A percentile compares a stretch with the other conserved stretches of the same genome.
These are phyloP conservation scores for Drosophila hamatofila DNA, from an alignment of 2,888 invertebrate species.

Conservation along the genomic window DNA sequence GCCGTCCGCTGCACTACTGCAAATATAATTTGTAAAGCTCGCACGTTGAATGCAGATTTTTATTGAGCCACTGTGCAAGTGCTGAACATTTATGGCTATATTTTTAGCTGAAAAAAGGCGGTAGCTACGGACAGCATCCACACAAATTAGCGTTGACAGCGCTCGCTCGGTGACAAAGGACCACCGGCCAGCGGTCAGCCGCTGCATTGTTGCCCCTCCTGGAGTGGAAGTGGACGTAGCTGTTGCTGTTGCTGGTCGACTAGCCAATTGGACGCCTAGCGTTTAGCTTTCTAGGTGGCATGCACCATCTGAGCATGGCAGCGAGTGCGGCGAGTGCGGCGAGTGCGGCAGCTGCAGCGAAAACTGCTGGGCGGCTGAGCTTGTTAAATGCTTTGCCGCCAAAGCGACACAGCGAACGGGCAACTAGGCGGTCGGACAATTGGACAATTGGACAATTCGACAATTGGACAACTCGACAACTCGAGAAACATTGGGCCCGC, in stretches of 20 bases:
- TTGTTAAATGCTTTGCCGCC: conserved; percentile 79
- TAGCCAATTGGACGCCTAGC: conserved; percentile 78
- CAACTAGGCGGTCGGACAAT: conserved; percentile 6
- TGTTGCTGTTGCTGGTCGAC: conserved; percentile 12
- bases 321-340: neutral
- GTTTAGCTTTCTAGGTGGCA: conserved; percentile 71
- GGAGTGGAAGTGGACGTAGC: neutral
- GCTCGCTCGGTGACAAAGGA: conserved; percentile 65
- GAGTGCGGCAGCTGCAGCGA: neutral
- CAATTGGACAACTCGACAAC: conserved; percentile 9
- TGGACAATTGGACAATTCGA: conserved; percentile 3
- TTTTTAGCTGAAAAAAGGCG: conserved; percentile 45
- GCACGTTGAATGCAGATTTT: conserved; percentile 79
- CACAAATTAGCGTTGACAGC: conserved; percentile 76
- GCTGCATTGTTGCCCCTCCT: conserved; percentile 33
- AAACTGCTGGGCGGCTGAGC: conserved; percentile 47
- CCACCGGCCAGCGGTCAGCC: conserved; percentile 49
- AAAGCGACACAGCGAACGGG: conserved; percentile 33
- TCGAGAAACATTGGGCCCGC: conserved; percentile 32
- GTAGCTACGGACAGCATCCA: conserved; percentile 18
- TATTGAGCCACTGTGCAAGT: conserved; percentile 52
- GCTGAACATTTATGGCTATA: conserved; percentile 72
- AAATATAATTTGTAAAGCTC: conserved; percentile 70
- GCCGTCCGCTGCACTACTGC: neutral
- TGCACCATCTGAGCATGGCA: conserved; percentile 50